phyloP scores from a whole-genome alignment of 1,140 invertebrate genomes.

The Contarinia nasturtii region DNA sequence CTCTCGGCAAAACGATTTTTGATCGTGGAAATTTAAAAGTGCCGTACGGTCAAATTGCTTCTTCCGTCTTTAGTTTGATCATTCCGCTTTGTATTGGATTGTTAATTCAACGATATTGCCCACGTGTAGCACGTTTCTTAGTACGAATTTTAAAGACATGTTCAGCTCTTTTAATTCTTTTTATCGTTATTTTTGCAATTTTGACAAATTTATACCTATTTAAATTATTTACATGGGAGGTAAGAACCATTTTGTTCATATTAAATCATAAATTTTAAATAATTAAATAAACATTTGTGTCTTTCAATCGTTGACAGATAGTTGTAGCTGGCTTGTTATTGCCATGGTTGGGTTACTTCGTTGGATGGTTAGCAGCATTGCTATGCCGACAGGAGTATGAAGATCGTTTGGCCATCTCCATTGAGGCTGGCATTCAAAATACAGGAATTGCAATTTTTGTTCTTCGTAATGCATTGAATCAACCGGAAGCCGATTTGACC shows the following conservation, averaged over 20 bases:
- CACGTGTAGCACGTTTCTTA: conserved; percentile 44
- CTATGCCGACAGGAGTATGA: conserved; percentile 36
- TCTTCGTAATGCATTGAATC: conserved; percentile 42
- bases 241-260: no score
- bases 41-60: conserved; percentile 63
- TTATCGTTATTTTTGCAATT: conserved; percentile 84
- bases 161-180: conserved; percentile 61
- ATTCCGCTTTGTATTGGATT: conserved; percentile 68
- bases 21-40: conserved; percentile 44
- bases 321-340: conserved; percentile 61
- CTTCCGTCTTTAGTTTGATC: conserved; percentile 56
- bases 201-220: conserved; percentile 84
- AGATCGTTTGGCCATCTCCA: conserved; percentile 70
- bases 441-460: conserved; percentile 82
- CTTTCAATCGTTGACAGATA: conserved; percentile 36
- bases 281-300: conserved; percentile 11
- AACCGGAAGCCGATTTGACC: conserved; percentile 62
- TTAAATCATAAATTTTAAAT: no score
- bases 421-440: conserved; percentile 90
- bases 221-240: conserved; percentile 69
- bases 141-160: conserved; percentile 71
- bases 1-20: conserved; percentile 70
- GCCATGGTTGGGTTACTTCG: conserved; percentile 71
- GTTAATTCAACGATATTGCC: conserved; percentile 46
- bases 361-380: conserved; percentile 43